Percentiles rank a stretch among this genome's conserved stretches.
Conservation (phyloP, 2,113 vertebrate genomes). For the Chrysochloris asiatica region DNA sequence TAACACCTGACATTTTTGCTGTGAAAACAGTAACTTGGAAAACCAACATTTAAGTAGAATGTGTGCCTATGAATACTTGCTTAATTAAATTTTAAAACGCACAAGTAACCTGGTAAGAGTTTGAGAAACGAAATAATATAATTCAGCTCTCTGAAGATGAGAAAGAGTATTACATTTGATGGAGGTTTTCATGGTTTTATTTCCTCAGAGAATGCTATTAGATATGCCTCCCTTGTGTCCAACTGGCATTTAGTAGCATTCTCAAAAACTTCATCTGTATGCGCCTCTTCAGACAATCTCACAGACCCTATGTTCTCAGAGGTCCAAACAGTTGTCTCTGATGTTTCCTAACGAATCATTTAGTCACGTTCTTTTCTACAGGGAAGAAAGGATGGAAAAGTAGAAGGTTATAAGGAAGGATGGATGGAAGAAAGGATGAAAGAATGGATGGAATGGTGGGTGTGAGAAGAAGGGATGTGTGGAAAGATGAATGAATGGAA, state of each 20-base stretch:
- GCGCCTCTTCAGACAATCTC: neutral
- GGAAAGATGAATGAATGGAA: neutral
- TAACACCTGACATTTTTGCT: neutral
- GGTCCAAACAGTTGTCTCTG: neutral
- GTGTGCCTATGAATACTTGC: constrained; percentile 28
- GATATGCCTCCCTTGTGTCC: neutral
- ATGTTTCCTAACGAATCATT: neutral
- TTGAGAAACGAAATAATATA: neutral
- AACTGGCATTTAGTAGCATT: neutral
- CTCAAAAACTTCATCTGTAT: neutral
- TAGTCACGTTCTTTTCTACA: neutral
- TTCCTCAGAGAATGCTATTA: constrained; percentile 8
- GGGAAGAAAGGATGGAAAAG: neutral
- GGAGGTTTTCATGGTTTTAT: constrained; percentile 22
- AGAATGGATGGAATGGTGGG: neutral
- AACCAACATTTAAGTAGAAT: neutral
- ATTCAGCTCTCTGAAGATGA: neutral
- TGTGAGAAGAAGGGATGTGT: neutral
- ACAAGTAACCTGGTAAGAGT: neutral
- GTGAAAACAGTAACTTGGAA: constrained; percentile 26
- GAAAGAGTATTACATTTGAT: neutral
- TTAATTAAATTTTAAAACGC: constrained; percentile 10
- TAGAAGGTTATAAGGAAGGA: neutral
- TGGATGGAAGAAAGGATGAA: neutral
- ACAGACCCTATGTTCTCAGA: neutral